Evolutionary conservation across 2,113 vertebrate species (phyloP).

Genomic region (Dasypus novemcinctus): DNA sequence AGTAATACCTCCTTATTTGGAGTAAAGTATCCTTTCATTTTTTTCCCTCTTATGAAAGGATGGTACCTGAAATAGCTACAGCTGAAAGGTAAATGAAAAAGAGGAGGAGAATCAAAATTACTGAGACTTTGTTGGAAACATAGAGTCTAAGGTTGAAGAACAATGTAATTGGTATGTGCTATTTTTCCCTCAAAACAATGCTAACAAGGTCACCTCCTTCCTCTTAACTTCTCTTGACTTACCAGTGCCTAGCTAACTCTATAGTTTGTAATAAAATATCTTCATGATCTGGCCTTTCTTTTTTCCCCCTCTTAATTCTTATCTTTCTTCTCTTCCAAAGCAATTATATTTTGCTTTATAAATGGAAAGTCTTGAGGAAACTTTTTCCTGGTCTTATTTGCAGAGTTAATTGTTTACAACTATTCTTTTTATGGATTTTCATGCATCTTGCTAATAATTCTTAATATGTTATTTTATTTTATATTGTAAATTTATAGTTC

Average conservation of each 20-base stretch:
- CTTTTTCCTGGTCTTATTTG: background rate
- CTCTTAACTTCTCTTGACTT: background rate
- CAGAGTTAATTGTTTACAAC: background rate
- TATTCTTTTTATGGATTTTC: background rate
- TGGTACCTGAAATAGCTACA: background rate
- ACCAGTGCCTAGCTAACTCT: background rate
- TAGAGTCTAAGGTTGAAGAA: background rate
- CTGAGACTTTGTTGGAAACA: background rate
- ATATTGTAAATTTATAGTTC: background rate
- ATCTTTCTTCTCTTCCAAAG: background rate
- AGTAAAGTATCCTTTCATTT: background rate
- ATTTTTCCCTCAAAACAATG: background rate
- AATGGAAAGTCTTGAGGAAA: background rate
- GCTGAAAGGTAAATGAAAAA: background rate
- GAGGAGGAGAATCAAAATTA: background rate
- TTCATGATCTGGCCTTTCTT: background rate
- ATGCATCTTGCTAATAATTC: background rate
- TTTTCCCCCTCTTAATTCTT: background rate
- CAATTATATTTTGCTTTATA: background rate
- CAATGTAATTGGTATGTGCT: rapidly evolving
- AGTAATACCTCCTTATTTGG: background rate
- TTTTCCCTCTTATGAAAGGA: background rate
- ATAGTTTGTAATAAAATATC: background rate
- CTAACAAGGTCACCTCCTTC: background rate
- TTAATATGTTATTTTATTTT: background rate